A percentile compares a stretch with the other conserved stretches of the same genome.
phyloP scores from a whole-genome alignment of 53 echinoderm and acorn worm genomes.

The Hippasteria phrygiana region DNA sequence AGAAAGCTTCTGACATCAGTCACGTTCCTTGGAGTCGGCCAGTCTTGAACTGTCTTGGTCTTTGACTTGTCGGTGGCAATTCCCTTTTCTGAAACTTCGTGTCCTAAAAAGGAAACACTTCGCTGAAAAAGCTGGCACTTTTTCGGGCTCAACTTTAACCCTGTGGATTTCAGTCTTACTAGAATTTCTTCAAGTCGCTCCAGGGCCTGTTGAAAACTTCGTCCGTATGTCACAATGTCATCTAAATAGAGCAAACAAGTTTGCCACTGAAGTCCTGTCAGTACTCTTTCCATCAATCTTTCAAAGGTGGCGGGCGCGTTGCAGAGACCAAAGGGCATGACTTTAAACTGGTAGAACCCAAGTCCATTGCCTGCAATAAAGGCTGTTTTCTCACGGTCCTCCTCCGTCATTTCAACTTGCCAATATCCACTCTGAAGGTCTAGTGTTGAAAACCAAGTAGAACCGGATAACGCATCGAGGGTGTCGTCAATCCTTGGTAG shows the following conservation, averaged over 20 bases:
- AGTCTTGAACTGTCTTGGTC: slow-evolving; percentile 44
- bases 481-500: slow-evolving; percentile 65
- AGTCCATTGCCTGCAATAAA: slow-evolving; percentile 1
- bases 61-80: slow-evolving; percentile 26
- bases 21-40: slow-evolving; percentile 59
- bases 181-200: slow-evolving; percentile 56
- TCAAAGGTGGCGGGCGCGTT: slow-evolving; percentile 74
- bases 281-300: slow-evolving; percentile 68
- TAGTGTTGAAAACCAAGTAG: slow-evolving; percentile 31
- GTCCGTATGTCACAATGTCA: slow-evolving; percentile 66
- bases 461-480: slow-evolving; percentile 53
- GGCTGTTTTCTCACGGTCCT: slow-evolving; percentile 53
- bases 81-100: slow-evolving; percentile 50
- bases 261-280: slow-evolving; percentile 73
- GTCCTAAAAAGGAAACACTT: slow-evolving; percentile 49
- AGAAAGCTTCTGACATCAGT: slow-evolving; percentile 67
- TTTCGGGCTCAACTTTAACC: slow-evolving; percentile 56
- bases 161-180: slow-evolving; percentile 14
- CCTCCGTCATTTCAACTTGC: slow-evolving; percentile 29
- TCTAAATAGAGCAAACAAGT: slow-evolving; percentile 68
- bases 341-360: slow-evolving; percentile 60
- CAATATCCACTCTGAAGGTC: slow-evolving; percentile 44
- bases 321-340: slow-evolving; percentile 72
- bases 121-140: slow-evolving; percentile 66
- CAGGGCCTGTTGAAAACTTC: slow-evolving; percentile 39